Percentiles rank a stretch among this genome's conserved stretches.
Evolutionary conservation across 1,140 invertebrate genomes (phyloP).

Genomic region (Panulirus ornatus): DNA sequence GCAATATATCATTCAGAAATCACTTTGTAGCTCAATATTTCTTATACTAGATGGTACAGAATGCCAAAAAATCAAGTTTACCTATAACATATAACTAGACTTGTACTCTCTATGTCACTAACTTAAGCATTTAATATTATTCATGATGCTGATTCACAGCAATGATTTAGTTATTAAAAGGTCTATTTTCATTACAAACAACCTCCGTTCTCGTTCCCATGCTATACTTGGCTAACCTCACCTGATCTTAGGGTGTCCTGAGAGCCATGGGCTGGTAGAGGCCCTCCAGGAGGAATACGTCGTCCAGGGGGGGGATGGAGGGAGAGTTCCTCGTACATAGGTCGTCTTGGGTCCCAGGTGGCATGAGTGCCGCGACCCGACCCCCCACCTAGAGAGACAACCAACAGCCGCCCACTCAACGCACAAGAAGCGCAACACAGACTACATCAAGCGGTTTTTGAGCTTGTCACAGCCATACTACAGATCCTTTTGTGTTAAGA

Average conservation of each 20-base stretch:
- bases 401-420: conserved; percentile 74
- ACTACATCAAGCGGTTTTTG: conserved; percentile 69
- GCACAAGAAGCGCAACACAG: conserved; percentile 73
- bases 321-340: conserved; percentile 91
- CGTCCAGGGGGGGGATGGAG: conserved; percentile 80
- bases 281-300: conserved; percentile 77
- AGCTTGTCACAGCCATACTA: conserved; percentile 37
- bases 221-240: conserved; percentile 45
- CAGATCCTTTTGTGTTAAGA: not conserved
- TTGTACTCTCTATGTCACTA: not conserved
- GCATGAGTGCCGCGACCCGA: conserved; percentile 80
- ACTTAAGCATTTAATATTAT: not conserved
- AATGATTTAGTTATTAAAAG: not conserved
- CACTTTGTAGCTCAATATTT: too few species aligned
- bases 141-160: not conserved
- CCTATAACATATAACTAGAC: not conserved
- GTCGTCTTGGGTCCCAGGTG: conserved; percentile 91
- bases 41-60: too few species aligned
- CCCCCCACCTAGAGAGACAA: conserved; percentile 71
- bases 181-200: not conserved
- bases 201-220: conserved; percentile 62
- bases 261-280: conserved; percentile 80
- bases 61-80: too few species aligned
- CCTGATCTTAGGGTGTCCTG: conserved; percentile 80
- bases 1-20: too few species aligned